Evolutionary conservation across 2,797 vertebrate genomes (phyloP), one percentile per base, ranked within the genome.

Genomic region (Pantherophis vulpinus): DNA sequence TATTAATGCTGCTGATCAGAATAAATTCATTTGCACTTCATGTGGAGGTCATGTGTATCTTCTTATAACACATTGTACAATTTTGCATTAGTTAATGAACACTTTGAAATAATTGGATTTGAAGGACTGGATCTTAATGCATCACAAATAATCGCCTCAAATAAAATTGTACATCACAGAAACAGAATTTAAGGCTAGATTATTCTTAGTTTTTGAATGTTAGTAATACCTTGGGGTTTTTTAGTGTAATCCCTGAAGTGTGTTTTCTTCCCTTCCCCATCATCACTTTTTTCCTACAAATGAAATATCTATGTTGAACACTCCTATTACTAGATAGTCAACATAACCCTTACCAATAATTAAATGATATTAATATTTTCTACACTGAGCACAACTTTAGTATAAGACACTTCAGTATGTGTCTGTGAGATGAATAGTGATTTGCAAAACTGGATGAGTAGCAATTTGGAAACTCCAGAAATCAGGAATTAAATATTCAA

Each of bases 51-150:
- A 92, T 90, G 94, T 93, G 79, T 42, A 93, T 93, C 92, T 91
- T 56, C 54, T 32, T 91, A 95, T 88, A 96, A 94, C 0, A 0
- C 59, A 51, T 89, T 55, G 79, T 89, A 32, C 93, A 93, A 87
- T 95, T 96, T 95, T 96, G 90, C 90, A 92, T 94, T 94, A 83
- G 54, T 93, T 97, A 96, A 95, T 93, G 86, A 94, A 93, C 93
- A 94, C 94, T 96, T 95, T 93, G 96, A 91, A 95, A 90, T 95
- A 95, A 95, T 96, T 96, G 95, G 90, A 88, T 93, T 90, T 95
- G 93, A 94, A 79, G 90, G 94, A 94, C 47, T 96, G 92, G 86
- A 32, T 58, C 70, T 47, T 95, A 79, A 86, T 93, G 60, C 86
- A 88, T 93, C 58, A 94, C 92, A 86, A 95, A 96, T 95, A 94